Evolutionary conservation across 2,113 vertebrate species (phyloP), one percentile per base, ranked within the genome.

Genomic region (Strigops habroptila): DNA sequence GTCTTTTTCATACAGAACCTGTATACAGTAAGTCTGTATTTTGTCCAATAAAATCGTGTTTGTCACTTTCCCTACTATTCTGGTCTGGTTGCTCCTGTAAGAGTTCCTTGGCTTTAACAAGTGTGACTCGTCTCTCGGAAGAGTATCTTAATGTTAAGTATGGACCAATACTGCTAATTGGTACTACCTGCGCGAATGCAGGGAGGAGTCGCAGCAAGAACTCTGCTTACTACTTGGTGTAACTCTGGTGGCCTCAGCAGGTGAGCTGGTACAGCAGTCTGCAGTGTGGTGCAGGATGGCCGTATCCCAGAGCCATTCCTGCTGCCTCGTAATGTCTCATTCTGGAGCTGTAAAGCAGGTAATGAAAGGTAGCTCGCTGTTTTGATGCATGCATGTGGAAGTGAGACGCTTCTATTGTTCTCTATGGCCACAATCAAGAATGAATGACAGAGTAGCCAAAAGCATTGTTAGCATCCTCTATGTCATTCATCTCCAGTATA

Each of bases 81-180:
- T 39, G 12, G 57, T 52, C 33, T 59, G 57, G 19, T 31, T n/a
- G 74, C 16, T 62, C 30, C n/a, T 67, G 21, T 27, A 52, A 49
- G 60, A 67, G 31, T n/a, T 55, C 27, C 52, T 68, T 73, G 41
- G 12, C 48, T 82, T 78, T 78, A 53, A 53, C 39, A 30, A 60
- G 51, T 3, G 7, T 13, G 44, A 35, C 30, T 30, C 9, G 7
- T 39, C 21, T 44, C 67, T 46, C 25, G 9, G 46, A 41, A 68
- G 28, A 31, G 1, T 27, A n/a, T 10, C 35, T 62, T 69, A 62
- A 37, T 24, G 12, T 52, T 28, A 59, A 33, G n/a, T 37, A 25
- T 0, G 3, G 24, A 19, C 23, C 5, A 21, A 13, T 39, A 28
- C 13, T 31, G 7, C 21, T 51, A 12, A 22, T 30, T 25, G 0